Conservation (phyloP, 2,888 invertebrate genomes). For the Lamellibrachia satsuma region DNA sequence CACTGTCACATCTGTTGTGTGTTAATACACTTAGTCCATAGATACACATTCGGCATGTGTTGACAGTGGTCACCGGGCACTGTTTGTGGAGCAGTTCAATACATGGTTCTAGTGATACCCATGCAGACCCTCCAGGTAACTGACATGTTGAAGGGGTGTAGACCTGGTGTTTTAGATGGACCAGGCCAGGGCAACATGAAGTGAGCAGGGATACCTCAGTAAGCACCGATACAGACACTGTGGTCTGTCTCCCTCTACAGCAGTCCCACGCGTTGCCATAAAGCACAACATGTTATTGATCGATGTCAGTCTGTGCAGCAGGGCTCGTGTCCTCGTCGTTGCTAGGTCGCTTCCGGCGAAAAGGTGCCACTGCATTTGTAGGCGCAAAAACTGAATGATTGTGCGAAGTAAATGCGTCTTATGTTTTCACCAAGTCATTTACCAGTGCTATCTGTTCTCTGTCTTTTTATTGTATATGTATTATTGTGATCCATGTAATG, state of each 20-base stretch:
- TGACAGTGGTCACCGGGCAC: not conserved
- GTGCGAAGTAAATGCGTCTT: not conserved
- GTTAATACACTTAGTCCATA: not conserved
- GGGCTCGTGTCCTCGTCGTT: not conserved
- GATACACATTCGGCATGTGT: not conserved
- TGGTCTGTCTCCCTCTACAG: not conserved
- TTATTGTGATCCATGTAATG: not conserved
- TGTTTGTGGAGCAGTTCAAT: no score
- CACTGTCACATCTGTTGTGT: not conserved
- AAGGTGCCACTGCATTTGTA: not conserved
- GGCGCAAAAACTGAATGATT: not conserved
- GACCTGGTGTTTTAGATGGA: no score
- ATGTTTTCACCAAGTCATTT: not conserved
- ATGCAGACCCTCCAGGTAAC: not conserved
- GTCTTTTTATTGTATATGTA: not conserved
- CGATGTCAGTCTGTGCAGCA: not conserved
- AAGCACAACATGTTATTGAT: constrained; percentile 7
- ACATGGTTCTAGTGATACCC: not conserved
- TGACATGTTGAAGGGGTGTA: not conserved
- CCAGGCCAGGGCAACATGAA: no score
- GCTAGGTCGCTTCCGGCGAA: not conserved
- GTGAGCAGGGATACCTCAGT: no score
- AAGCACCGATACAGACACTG: not conserved
- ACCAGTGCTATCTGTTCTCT: not conserved
- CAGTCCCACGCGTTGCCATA: not conserved